These are phyloP conservation scores for Microtus montanus DNA, from an alignment of 2,113 vertebrate genomes.

Conservation along the genomic window DNA sequence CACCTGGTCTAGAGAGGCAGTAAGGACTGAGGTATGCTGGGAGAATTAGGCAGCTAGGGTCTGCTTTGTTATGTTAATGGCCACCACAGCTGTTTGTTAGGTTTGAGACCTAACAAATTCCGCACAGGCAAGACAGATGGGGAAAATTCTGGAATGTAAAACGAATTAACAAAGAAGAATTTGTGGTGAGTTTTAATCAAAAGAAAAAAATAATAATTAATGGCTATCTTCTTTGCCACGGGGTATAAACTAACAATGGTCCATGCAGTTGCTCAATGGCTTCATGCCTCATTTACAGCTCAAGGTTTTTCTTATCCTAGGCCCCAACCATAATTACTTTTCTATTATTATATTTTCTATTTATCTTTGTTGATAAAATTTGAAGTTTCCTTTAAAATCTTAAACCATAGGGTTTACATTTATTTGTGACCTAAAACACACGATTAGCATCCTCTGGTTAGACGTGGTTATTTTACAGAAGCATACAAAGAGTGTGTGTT, in stretches of 20 bases:
- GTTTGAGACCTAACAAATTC: background rate
- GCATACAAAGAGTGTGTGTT: background rate
- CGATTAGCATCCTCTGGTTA: background rate
- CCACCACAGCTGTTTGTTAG: background rate
- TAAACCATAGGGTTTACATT: background rate
- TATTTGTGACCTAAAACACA: background rate
- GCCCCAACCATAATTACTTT: background rate
- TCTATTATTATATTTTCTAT: background rate
- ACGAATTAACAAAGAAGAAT: background rate
- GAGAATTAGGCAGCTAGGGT: background rate
- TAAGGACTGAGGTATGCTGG: background rate
- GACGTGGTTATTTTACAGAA: background rate
- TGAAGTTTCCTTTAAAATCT: constrained; percentile 35
- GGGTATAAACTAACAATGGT: background rate
- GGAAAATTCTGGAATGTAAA: background rate
- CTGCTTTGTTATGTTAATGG: background rate
- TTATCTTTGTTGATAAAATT: background rate
- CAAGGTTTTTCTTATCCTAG: background rate
- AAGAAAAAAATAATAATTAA: background rate
- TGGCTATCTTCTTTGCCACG: constrained; percentile 7
- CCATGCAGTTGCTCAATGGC: background rate
- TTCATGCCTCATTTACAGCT: background rate
- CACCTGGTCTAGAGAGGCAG: background rate
- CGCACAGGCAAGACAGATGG: background rate
- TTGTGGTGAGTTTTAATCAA: background rate